These are phyloP conservation scores for Rhadinocentrus ornatus DNA, from an alignment of 2,797 vertebrate genomes.

Conservation along the genomic window DNA sequence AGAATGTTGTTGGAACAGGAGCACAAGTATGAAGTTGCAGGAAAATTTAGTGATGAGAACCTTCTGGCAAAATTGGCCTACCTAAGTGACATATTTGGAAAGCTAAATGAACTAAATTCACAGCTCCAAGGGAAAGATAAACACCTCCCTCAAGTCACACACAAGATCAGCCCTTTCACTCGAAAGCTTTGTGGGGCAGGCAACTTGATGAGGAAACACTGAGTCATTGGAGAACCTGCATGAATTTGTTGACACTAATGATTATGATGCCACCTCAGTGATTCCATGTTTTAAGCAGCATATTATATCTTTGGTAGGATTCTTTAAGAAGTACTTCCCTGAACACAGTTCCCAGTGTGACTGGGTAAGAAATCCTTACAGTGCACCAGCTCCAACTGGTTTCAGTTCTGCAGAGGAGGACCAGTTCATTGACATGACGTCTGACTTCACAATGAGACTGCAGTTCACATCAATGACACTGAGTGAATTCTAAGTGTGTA, in stretches of 20 bases:
- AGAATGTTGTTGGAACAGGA: constrained; percentile 26
- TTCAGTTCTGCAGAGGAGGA: no score
- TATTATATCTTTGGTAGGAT: constrained; percentile 26
- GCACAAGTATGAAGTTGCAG: constrained; percentile 7
- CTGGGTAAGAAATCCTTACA: constrained; percentile 7
- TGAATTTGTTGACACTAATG: neutral
- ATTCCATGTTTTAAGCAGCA: constrained; percentile 5
- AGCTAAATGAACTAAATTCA: constrained; percentile 46
- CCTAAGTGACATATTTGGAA: constrained; percentile 42
- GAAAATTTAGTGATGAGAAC: constrained; percentile 42
- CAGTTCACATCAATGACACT: constrained; percentile 28
- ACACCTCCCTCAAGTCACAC: constrained; percentile 6
- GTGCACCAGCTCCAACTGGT: neutral
- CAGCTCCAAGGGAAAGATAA: constrained; percentile 25
- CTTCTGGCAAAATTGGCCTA: constrained; percentile 35
- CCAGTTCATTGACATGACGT: constrained; percentile 18
- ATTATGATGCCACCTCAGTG: neutral
- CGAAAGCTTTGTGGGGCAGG: constrained; percentile 1
- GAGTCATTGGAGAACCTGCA: neutral
- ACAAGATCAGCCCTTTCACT: constrained; percentile 4
- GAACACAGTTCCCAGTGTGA: constrained; percentile 33
- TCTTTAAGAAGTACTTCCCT: constrained; percentile 36
- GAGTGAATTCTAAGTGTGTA: constrained; percentile 17
- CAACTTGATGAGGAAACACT: constrained; percentile 12
- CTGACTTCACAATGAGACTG: constrained; percentile 26